Base-by-base conservation (phyloP, 2,888 invertebrate species). In the Cenopis cana region DNA sequence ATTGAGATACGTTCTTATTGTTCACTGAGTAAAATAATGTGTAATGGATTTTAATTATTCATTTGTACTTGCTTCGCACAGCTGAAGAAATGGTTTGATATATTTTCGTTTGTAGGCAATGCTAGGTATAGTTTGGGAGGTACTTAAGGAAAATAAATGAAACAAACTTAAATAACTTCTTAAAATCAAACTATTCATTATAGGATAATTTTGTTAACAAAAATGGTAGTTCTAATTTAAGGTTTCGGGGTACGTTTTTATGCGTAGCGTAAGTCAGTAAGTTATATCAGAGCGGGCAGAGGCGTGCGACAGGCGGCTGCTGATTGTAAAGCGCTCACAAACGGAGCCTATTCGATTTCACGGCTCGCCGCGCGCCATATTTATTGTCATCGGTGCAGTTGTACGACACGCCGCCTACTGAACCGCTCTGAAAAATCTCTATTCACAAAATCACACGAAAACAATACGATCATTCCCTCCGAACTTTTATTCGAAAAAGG, bases 261-360 rank as follows among this genome's bases (percentile, higher is more conserved):
- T 88, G 86, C 88, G 87, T 85, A 85, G 81, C 36, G 75, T 81
- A 84, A 86, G 84, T 86, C 85, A 87, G 87, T 89, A 89, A 90
- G 89, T 91, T 87, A 90, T 85, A 82, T 82, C 78, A 84, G 80
- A 79, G 81, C 77, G 81, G 81, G 84, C 80, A 82, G 79, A 82
- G 85, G 86, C 85, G 85, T 81, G 84, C 89, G 91, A 90, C 90
- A 88, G 88, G 85, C 88, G 86, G 84, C 90, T 89, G 92, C 90
- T 93, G 93, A 93, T 93, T 93, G 93, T 93, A 91, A 92, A 92
- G 89, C 90, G 89, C 88, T 91, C 92, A 90, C 91, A 92, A 91
- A 90, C 91, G 92, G 88, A 91, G 93, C 93, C 93, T 93, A 93
- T 93, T 93, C 93, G 93, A 93, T 93, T 93, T 93, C 93, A 93